Evolutionary conservation across 37 sponge, comb jelly and placozoan genomes (phyloP).

Genomic region (Beroe forskalii): DNA sequence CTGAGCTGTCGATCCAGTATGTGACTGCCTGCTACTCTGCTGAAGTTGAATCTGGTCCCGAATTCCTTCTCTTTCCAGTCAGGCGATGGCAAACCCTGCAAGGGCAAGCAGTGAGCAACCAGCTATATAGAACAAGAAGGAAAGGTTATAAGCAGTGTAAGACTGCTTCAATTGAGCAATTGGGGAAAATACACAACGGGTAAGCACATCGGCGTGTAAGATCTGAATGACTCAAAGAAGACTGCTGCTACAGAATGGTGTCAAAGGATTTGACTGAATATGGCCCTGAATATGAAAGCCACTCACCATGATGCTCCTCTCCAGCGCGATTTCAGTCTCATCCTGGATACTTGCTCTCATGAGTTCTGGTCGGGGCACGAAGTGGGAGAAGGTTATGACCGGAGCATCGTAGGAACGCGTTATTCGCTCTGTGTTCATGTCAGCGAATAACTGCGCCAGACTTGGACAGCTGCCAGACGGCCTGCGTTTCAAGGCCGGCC

Average conservation of each 20-base stretch:
- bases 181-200: too few species aligned
- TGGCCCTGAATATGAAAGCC: too few species aligned
- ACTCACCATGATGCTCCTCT: slow-evolving; percentile 38
- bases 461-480: slow-evolving; percentile 10
- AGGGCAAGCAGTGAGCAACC: background rate
- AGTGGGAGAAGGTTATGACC: slow-evolving; percentile 61
- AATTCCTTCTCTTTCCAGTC: slow-evolving; percentile 48
- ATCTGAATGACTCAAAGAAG: too few species aligned
- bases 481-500: slow-evolving; percentile 1
- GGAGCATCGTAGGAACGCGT: slow-evolving; percentile 47
- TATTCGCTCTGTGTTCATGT: slow-evolving; percentile 41
- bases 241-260: too few species aligned
- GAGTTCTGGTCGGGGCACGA: slow-evolving; percentile 52
- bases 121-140: too few species aligned
- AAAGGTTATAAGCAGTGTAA: too few species aligned
- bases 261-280: too few species aligned
- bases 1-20: slow-evolving; percentile 22
- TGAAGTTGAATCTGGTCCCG: slow-evolving; percentile 48
- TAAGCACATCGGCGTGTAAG: too few species aligned
- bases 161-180: background rate
- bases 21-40: slow-evolving; percentile 40
- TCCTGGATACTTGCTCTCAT: slow-evolving; percentile 21
- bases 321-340: background rate
- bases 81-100: slow-evolving; percentile 28
- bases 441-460: slow-evolving; percentile 22